Percentiles rank a stretch among this genome's conserved stretches.
These are phyloP conservation scores for Meandrina meandrites DNA, from an alignment of 92 coral and sea anemone species.

Conservation along the genomic window DNA sequence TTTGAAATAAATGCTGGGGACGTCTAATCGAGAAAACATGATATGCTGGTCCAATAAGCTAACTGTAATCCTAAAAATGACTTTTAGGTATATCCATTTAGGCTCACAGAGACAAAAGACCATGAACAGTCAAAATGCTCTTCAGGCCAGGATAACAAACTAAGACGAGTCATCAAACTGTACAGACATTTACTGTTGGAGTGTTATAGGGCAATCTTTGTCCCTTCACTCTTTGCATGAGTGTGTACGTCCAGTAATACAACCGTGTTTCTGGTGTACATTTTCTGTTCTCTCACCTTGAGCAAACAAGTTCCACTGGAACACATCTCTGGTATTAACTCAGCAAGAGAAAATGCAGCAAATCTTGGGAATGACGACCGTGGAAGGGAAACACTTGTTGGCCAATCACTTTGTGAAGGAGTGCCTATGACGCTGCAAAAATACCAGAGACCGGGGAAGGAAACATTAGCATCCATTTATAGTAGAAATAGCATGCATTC, in stretches of 20 bases:
- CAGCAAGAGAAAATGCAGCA: conserved; percentile 68
- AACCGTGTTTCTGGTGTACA: neutral
- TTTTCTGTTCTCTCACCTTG: conserved; percentile 52
- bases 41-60: too few species aligned
- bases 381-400: conserved; percentile 77
- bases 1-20: too few species aligned
- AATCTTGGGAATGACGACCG: conserved; percentile 80
- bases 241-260: too few species aligned
- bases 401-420: conserved; percentile 94
- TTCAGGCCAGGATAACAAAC: too few species aligned
- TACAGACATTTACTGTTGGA: too few species aligned
- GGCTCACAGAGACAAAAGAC: neutral
- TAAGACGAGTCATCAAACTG: too few species aligned
- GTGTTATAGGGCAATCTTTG: neutral
- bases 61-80: too few species aligned
- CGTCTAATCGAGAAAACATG: too few species aligned
- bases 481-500: neutral
- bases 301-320: conserved; percentile 81
- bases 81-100: too few species aligned
- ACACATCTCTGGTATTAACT: conserved; percentile 83
- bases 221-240: neutral
- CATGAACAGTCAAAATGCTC: neutral
- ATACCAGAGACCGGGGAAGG: neutral
- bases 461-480: neutral
- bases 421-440: conserved; percentile 80